Evolutionary conservation across 2,113 vertebrate species (phyloP).

Genomic region (Muntiacus muntjak): DNA sequence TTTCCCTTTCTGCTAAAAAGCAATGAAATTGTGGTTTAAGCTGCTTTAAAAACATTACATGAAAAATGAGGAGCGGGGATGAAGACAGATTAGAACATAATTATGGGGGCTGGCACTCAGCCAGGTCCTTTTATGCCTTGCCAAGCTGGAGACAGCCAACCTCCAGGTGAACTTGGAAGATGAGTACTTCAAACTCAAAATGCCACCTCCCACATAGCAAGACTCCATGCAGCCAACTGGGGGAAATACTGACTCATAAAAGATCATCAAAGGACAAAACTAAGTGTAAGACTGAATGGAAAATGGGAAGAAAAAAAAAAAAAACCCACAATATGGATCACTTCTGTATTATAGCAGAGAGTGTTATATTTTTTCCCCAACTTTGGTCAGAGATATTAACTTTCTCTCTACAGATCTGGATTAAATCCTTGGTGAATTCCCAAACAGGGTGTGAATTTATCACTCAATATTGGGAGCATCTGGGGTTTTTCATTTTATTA

Average conservation of each 20-base stretch:
- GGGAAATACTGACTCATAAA: background rate
- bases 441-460: slow-evolving; percentile 39
- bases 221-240: background rate
- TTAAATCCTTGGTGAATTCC: slow-evolving; percentile 20
- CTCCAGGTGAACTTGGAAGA: background rate
- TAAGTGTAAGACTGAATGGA: background rate
- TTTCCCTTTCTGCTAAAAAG: slow-evolving; percentile 40
- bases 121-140: background rate
- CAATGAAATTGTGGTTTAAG: slow-evolving; percentile 29
- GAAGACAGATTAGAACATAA: slow-evolving; percentile 56
- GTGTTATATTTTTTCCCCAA: background rate
- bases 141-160: background rate
- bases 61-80: slow-evolving; percentile 46
- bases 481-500: slow-evolving; percentile 46
- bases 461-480: slow-evolving; percentile 35
- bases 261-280: background rate
- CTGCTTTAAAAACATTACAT: slow-evolving; percentile 30
- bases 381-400: slow-evolving; percentile 18
- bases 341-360: background rate
- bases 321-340: background rate
- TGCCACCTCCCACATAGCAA: background rate
- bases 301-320: background rate
- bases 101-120: background rate
- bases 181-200: background rate
- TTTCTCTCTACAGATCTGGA: background rate